Base-by-base conservation (phyloP, 2,888 invertebrate genomes). In the Cataglyphis rosenhaueri region DNA sequence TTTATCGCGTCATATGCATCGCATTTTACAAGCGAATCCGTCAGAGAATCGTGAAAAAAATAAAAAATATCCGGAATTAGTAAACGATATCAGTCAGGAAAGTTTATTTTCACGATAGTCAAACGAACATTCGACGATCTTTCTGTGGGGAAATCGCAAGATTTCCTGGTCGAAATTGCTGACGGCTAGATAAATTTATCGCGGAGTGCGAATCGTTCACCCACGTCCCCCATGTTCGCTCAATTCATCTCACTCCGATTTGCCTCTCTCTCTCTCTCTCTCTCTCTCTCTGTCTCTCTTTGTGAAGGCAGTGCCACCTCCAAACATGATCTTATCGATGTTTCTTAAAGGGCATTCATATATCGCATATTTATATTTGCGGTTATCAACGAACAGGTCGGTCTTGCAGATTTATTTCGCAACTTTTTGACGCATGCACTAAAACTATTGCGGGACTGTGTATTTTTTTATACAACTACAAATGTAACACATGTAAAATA, bases 151-250 rank as follows among this genome's bases (percentile, higher is more conserved):
- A 25, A 75, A 61, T 76, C 29, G 52, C 76, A 32, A 75, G 66
- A 68, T 82, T 76, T 74, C 70, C 59, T 41, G 29, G 12, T n/a
- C 12, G 61, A 59, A 75, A 66, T 82, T 66, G 76, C 76, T 78
- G 78, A 71, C 71, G 52, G 66, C 38, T 61, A 59, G 78, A 84
- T 82, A 82, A 84, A 82, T 84, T 84, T 82, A 73, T 70, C 65
- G 25, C 44, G 18, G 6, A 71, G 76, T 65, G n/a, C 8, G 71
- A 48, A 82, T 75, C 82, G 48, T n/a, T 4, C 29, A 35, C 59
- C 70, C 41, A 52, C 44, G 48, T 66, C 64, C n/a, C 61, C n/a
- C 65, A 62, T 57, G 65, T 83, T 85, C 74, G 65, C 48, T 75
- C 78, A 73, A 84, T 81, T 81, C 85, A 65, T 84, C 81, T 84